Conservation (phyloP, 2,888 invertebrate genomes). For the Cybosia mesomella region DNA sequence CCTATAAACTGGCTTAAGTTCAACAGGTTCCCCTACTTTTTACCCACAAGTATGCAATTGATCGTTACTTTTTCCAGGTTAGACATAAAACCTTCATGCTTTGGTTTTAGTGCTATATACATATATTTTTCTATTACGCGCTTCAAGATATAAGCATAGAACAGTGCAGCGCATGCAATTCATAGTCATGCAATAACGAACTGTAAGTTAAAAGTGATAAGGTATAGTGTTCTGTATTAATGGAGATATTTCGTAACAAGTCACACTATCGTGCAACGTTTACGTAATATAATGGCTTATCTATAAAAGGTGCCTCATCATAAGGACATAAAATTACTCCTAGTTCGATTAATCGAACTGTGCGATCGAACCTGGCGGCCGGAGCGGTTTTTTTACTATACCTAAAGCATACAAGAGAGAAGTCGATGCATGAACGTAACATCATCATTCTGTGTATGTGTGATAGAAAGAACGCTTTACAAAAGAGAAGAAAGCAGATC, state of each 20-base stretch:
- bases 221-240: conserved; percentile 20
- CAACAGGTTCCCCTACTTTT: no score
- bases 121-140: conserved; percentile 27
- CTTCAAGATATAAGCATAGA: conserved; percentile 28
- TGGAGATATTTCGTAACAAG: conserved; percentile 40
- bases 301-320: background rate
- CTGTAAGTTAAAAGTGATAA: conserved; percentile 24
- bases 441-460: background rate
- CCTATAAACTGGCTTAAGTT: no score
- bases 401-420: background rate
- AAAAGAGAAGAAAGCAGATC: background rate
- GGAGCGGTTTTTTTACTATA: background rate
- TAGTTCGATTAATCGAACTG: no score
- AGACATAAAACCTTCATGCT: conserved; percentile 35
- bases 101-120: conserved; percentile 24
- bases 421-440: background rate
- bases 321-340: no score
- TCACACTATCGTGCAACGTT: conserved; percentile 53
- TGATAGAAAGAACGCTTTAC: background rate
- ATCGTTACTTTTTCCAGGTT: background rate
- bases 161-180: conserved; percentile 45
- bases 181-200: conserved; percentile 46
- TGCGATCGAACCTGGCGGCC: no score
- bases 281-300: conserved; percentile 1
- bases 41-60: background rate